Conservation (phyloP, 1,140 invertebrate species). For the Bombus fervidus region DNA sequence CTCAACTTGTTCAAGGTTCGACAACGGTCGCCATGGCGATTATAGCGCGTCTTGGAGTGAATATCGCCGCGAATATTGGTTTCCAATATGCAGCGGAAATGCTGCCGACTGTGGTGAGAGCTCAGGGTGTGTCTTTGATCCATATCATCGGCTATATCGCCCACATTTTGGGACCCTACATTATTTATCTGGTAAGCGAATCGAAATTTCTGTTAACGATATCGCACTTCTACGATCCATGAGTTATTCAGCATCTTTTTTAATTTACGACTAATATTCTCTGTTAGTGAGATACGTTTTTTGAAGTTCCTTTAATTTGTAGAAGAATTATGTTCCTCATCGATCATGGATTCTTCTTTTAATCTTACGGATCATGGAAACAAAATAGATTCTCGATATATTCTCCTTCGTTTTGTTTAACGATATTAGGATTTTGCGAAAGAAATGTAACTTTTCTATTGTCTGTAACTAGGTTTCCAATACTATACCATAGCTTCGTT, state of each 20-base stretch:
- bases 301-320: not conserved
- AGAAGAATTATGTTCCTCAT: not conserved
- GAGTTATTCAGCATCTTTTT: no score
- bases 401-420: not conserved
- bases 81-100: slow-evolving; percentile 94
- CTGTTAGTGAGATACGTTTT: not conserved
- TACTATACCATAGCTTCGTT: no score
- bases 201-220: not conserved
- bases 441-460: not conserved
- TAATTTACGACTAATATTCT: not conserved
- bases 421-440: not conserved
- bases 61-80: slow-evolving; percentile 94
- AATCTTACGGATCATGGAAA: no score
- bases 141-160: slow-evolving; percentile 93
- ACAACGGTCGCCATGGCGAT: slow-evolving; percentile 89
- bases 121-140: slow-evolving; percentile 91
- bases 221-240: not conserved
- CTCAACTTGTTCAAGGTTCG: slow-evolving; percentile 40
- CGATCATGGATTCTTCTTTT: not conserved
- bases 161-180: slow-evolving; percentile 91
- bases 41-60: slow-evolving; percentile 91
- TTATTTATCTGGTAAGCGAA: slow-evolving; percentile 87
- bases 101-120: slow-evolving; percentile 92
- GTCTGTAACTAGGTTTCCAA: no score
- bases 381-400: no score